phyloP scores from a whole-genome alignment of 2,113 vertebrate genomes.

The Dissostichus mawsoni region DNA sequence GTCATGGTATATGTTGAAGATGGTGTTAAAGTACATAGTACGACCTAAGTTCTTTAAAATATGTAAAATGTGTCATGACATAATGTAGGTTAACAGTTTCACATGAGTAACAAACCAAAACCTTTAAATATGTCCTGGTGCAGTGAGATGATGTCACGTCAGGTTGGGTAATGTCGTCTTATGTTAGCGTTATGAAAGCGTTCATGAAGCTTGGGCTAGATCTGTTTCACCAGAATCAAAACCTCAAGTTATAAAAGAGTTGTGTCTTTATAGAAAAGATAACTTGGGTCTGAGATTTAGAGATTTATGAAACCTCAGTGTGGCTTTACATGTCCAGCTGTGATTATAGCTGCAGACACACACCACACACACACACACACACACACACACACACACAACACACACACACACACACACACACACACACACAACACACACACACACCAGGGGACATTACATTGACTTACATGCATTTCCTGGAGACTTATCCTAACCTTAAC shows the following conservation, averaged over 20 bases:
- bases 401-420: too few relatives aligned
- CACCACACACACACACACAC: conserved; percentile 9
- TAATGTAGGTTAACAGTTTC: too few relatives aligned
- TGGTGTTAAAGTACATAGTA: too few relatives aligned
- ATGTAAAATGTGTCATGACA: too few relatives aligned
- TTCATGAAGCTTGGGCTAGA: rapidly evolving
- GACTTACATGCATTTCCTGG: too few relatives aligned
- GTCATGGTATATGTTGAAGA: background rate
- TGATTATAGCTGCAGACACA: conserved; percentile 9
- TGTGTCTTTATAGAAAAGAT: background rate
- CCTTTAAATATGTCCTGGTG: background rate
- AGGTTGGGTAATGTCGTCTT: background rate
- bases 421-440: too few relatives aligned
- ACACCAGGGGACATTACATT: too few relatives aligned
- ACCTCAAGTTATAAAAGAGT: background rate
- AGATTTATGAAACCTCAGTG: background rate
- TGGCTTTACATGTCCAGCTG: conserved; percentile 25
- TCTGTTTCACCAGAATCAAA: background rate
- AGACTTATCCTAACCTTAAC: too few relatives aligned
- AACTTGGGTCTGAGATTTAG: background rate
- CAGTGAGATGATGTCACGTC: background rate
- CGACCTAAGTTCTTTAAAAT: too few relatives aligned
- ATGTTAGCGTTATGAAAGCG: background rate
- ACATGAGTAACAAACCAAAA: too few relatives aligned
- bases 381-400: too few relatives aligned